Evolutionary conservation across 35 echinoderm and acorn worm genomes (phyloP).

Genomic region (Apostichopus japonicus): DNA sequence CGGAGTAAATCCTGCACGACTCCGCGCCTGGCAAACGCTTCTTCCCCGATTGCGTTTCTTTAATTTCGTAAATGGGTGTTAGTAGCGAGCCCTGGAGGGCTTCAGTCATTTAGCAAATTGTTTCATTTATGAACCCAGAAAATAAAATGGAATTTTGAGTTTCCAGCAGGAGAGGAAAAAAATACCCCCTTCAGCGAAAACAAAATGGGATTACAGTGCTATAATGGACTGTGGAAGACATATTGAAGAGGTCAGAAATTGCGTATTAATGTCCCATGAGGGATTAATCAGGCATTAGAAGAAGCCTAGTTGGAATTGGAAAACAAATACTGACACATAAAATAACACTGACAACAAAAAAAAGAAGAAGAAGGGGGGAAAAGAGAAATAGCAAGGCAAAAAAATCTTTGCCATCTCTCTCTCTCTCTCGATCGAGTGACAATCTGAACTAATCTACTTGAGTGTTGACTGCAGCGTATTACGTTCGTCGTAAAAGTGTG

Average conservation of each 20-base stretch:
- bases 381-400: not conserved
- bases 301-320: conserved; percentile 2
- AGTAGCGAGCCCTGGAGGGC: conserved; percentile 54
- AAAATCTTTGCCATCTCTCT: not conserved
- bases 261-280: conserved; percentile 60
- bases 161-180: conserved; percentile 35
- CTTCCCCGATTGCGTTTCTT: conserved; percentile 49
- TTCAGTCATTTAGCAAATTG: conserved; percentile 66
- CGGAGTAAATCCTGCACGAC: conserved; percentile 22
- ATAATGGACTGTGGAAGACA: conserved; percentile 56
- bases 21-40: conserved; percentile 2
- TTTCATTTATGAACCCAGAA: conserved; percentile 54
- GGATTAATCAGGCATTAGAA: conserved; percentile 47
- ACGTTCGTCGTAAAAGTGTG: not conserved
- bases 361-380: not conserved
- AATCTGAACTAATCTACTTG: conserved; percentile 8
- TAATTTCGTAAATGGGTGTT: conserved; percentile 67
- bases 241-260: conserved; percentile 57
- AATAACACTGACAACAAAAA: not conserved
- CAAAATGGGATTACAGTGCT: conserved; percentile 56
- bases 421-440: not conserved
- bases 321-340: conserved; percentile 39
- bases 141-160: conserved; percentile 41
- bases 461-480: conserved; percentile 16
- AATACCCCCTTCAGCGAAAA: conserved; percentile 35